A percentile compares a stretch with the other conserved stretches of the same genome.
phyloP scores from a whole-genome alignment of 2,113 vertebrate genomes.

The Orientallactaga bullata region DNA sequence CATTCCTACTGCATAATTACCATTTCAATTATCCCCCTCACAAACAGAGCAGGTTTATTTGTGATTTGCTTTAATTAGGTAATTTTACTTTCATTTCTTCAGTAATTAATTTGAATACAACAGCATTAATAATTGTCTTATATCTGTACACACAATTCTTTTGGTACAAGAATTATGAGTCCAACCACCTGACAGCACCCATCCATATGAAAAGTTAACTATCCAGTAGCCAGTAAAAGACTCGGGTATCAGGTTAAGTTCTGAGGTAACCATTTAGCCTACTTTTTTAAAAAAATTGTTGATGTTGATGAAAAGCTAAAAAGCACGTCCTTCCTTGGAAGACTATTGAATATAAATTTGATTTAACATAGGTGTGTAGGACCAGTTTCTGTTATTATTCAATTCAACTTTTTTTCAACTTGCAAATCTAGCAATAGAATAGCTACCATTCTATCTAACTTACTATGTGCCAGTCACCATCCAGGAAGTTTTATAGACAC shows the following conservation, averaged over 20 bases:
- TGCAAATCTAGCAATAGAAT: constrained; percentile 10
- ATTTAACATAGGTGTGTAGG: not conserved
- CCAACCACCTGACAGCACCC: not conserved
- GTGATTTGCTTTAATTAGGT: constrained; percentile 85
- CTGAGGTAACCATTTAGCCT: not conserved
- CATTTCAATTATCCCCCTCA: constrained; percentile 76
- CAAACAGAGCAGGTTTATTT: constrained; percentile 84
- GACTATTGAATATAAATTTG: not conserved
- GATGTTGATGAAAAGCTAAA: constrained; percentile 44
- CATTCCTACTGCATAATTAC: constrained; percentile 76
- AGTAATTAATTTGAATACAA: constrained; percentile 80
- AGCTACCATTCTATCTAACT: constrained; percentile 8
- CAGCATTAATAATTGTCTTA: constrained; percentile 83
- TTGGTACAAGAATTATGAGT: constrained; percentile 49
- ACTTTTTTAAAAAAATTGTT: not conserved
- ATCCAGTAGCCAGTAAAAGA: not conserved
- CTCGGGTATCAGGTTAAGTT: not conserved
- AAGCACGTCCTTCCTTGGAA: not conserved
- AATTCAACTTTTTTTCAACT: not conserved
- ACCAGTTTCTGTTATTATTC: not conserved
- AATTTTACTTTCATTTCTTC: constrained; percentile 84
- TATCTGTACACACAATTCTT: constrained; percentile 78
- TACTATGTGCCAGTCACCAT: not conserved
- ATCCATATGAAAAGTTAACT: constrained; percentile 39
- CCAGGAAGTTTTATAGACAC: not conserved